Conservation (phyloP, 2,797 vertebrate genomes). For the Silurus lanzhouensis region DNA sequence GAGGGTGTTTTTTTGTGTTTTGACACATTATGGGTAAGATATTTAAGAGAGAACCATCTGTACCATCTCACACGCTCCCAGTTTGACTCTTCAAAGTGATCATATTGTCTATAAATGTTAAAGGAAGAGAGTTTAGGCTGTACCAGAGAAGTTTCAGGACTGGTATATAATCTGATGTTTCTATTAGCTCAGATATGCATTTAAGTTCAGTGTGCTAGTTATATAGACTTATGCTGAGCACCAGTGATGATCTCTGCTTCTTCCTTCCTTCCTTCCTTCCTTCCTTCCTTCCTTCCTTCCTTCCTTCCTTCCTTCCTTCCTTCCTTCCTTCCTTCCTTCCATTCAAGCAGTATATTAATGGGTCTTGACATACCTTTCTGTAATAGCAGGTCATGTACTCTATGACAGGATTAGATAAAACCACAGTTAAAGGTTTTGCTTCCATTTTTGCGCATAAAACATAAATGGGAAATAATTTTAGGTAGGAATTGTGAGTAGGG, state of each 20-base stretch:
- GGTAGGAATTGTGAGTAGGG: not conserved
- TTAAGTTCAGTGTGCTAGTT: not conserved
- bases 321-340: too few species aligned
- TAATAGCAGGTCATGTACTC: not conserved
- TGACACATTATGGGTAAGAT: slow-evolving; percentile 4
- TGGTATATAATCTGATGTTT: not conserved
- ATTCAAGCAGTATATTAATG: not conserved
- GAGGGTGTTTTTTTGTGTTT: slow-evolving; percentile 12
- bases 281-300: too few species aligned
- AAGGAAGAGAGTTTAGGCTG: slow-evolving; percentile 25
- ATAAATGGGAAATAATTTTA: not conserved
- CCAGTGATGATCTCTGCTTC: not conserved
- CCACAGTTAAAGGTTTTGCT: not conserved
- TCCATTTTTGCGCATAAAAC: not conserved
- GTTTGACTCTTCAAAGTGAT: slow-evolving; percentile 17
- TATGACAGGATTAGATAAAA: not conserved
- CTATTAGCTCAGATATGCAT: not conserved
- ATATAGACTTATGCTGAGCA: not conserved
- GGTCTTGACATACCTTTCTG: not conserved
- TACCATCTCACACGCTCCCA: not conserved
- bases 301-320: too few species aligned
- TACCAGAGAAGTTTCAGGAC: not conserved
- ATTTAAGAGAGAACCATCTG: slow-evolving; percentile 15
- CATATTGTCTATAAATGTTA: not conserved
- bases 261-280: too few species aligned